Base-by-base conservation (phyloP, 2,113 vertebrate genomes). In the Phycodurus eques region DNA sequence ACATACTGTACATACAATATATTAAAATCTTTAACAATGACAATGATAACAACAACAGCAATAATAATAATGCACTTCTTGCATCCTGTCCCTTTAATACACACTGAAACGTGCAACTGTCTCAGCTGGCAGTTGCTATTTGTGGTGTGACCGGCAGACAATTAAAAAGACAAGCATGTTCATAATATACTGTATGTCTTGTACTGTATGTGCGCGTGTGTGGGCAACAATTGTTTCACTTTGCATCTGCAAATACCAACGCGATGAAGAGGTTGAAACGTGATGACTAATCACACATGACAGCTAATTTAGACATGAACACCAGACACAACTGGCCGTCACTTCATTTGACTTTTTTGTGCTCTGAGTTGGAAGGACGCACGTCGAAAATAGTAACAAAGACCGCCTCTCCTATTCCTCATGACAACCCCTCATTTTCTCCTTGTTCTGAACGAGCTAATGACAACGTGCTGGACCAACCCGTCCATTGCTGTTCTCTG, bases 391-490 rank as follows among this genome's bases (percentile, higher is more conserved):
- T 82, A 87, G 73, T 72, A 12, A 65, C 31, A 8, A n/a, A 12
- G 61, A 43, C 2, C 19, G 2, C 62, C 13, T 9, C 39, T 7
- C 19, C 39, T n/a, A 19, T 13, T 13, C 11, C 49, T 69, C 74
- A 57, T 72, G 77, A 89, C 83, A 87, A 83, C 75, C 87, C 67
- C 54, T 87, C 90, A 90, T 92, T 88, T 89, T 73, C 49, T 77
- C 56, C 59, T 33, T 44, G 27, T 79, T 10, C 62, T 75, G 77
- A 80, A 33, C 59, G 56, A 64, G 60, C 69, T 88, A 82, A 82
- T 87, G 74, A 88, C 80, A 74, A 79, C 68, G 70, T 47, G 47
- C 27, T 7, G 54, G 62, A 44, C 19, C 1, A 8, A 14, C 14
- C 59, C 9, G 17, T 10, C 20, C 42, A 22, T 44, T 14, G 62